Conservation (phyloP, 2,888 invertebrate genomes). For the Temnothorax unifasciatus region DNA sequence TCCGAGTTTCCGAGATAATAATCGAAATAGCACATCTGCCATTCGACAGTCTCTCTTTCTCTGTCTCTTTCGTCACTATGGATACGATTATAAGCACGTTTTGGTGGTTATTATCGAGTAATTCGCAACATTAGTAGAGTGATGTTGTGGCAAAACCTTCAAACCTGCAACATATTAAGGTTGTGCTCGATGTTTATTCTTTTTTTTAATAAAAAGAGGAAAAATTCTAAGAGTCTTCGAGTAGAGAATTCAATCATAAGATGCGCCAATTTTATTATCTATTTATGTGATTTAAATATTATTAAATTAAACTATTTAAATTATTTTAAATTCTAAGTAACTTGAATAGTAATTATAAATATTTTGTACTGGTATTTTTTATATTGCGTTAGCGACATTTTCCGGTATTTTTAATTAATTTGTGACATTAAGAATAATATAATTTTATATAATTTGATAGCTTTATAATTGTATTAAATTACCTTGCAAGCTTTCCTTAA, state of each 20-base stretch:
- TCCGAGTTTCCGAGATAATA: conserved; percentile 75
- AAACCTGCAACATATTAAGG: background rate
- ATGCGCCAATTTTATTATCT: background rate
- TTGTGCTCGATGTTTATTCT: background rate
- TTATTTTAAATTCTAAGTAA: background rate
- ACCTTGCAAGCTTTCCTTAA: too few relatives aligned
- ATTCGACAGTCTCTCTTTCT: conserved; percentile 48
- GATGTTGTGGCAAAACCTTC: background rate
- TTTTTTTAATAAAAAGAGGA: background rate
- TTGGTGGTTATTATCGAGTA: conserved; percentile 65
- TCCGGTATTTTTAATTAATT: too few relatives aligned
- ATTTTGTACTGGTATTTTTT: too few relatives aligned
- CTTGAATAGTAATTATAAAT: too few relatives aligned
- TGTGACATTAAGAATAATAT: too few relatives aligned
- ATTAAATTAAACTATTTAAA: background rate
- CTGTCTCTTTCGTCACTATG: conserved; percentile 26
- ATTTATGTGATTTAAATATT: background rate
- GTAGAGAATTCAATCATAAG: background rate
- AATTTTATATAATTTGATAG: too few relatives aligned
- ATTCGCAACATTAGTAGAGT: conserved; percentile 18
- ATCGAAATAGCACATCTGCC: conserved; percentile 63
- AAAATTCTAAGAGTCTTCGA: background rate
- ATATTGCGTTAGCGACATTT: too few relatives aligned
- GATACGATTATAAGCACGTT: conserved; percentile 70
- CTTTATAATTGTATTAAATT: too few relatives aligned